phyloP scores from a whole-genome alignment of 2,797 vertebrate species.

The Scyliorhinus canicula region DNA sequence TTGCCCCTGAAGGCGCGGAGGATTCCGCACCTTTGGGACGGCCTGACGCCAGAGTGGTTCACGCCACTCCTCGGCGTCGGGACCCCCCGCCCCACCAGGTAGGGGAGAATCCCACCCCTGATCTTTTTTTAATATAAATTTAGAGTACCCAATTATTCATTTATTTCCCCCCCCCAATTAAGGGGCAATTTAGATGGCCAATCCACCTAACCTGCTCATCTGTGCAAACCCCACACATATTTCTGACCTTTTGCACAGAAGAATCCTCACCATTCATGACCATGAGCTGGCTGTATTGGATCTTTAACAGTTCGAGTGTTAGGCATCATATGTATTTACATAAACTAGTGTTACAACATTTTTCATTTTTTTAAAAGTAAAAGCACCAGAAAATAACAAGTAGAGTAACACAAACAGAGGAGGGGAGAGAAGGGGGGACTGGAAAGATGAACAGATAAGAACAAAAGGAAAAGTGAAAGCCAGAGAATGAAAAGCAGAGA shows the following conservation, averaged over 20 bases:
- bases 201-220: no score
- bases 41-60: no score
- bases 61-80: no score
- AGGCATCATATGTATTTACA: background rate
- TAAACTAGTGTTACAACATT: background rate
- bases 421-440: background rate
- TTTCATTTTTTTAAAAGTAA: background rate
- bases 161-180: no score
- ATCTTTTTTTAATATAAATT: no score
- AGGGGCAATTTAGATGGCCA: no score
- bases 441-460: background rate
- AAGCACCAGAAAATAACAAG: background rate
- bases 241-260: background rate
- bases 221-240: no score
- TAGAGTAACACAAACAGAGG: background rate
- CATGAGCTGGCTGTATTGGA: background rate
- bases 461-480: background rate
- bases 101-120: no score
- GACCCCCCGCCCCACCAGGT: no score
- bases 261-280: background rate
- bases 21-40: no score
- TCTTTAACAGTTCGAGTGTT: background rate
- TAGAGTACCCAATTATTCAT: no score
- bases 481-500: background rate
- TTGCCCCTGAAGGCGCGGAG: no score